phyloP scores from a whole-genome alignment of 2,888 invertebrate species.

The Thymelicus sylvestris region DNA sequence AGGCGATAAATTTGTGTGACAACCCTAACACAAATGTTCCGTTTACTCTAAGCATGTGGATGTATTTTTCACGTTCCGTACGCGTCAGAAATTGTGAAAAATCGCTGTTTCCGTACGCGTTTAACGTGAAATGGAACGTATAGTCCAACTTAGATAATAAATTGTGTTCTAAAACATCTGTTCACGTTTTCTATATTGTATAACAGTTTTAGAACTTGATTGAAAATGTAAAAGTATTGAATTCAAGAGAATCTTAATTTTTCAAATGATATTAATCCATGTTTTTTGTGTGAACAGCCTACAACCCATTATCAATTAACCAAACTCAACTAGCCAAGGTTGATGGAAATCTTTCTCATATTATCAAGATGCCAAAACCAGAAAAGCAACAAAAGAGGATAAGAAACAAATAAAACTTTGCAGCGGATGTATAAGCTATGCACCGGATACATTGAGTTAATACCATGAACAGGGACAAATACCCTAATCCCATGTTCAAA shows the following conservation, averaged over 20 bases:
- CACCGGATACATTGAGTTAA: slow-evolving; percentile 1
- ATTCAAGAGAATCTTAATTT: not conserved
- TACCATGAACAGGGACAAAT: slow-evolving; percentile 11
- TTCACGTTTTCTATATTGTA: slow-evolving; percentile 18
- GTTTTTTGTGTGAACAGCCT: too few species aligned
- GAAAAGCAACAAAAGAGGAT: not conserved
- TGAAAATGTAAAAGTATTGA: not conserved
- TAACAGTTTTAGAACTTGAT: not conserved
- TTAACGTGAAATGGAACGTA: slow-evolving; percentile 34
- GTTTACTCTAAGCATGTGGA: slow-evolving; percentile 25
- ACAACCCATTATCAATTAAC: too few species aligned
- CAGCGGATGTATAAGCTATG: not conserved
- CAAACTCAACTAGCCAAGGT: too few species aligned
- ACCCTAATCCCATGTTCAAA: slow-evolving; percentile 13
- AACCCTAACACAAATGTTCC: slow-evolving; percentile 13
- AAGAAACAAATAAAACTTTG: not conserved
- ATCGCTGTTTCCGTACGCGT: slow-evolving; percentile 47
- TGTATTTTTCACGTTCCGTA: slow-evolving; percentile 49
- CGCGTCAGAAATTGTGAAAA: slow-evolving; percentile 59
- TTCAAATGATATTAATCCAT: too few species aligned
- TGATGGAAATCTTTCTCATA: too few species aligned
- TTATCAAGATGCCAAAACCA: too few species aligned
- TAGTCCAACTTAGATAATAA: slow-evolving; percentile 55
- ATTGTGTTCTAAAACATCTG: slow-evolving; percentile 47
- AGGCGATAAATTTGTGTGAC: not conserved